Conservation (phyloP, 2,888 invertebrate species). For the Mantis religiosa region DNA sequence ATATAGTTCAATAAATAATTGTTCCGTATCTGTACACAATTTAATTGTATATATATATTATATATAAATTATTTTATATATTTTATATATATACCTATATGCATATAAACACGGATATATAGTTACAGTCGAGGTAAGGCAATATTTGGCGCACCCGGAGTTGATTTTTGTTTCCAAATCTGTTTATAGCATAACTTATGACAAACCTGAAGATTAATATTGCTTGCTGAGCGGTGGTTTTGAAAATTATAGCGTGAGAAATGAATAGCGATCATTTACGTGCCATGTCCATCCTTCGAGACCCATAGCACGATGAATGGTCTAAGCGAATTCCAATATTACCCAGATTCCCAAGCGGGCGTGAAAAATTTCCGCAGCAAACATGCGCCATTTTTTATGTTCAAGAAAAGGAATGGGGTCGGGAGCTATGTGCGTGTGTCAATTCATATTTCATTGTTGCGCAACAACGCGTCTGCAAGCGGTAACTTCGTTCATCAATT, state of each 20-base stretch:
- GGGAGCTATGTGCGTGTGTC: neutral
- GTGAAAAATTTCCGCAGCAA: neutral
- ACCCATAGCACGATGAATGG: neutral
- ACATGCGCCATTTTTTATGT: neutral
- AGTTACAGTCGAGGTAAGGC: too few relatives aligned
- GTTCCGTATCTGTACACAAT: too few relatives aligned
- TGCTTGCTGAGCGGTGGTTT: neutral
- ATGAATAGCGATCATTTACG: neutral
- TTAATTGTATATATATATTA: too few relatives aligned
- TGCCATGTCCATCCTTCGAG: neutral
- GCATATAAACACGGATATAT: too few relatives aligned
- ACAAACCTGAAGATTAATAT: neutral
- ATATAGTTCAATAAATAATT: too few relatives aligned
- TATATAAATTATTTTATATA: too few relatives aligned
- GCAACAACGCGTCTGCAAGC: neutral
- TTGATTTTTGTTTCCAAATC: too few relatives aligned
- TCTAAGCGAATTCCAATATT: neutral
- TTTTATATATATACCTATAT: too few relatives aligned
- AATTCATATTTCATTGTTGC: conserved; percentile 8
- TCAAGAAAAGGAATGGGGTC: neutral
- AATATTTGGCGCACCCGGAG: too few relatives aligned
- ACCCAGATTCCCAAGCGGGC: neutral
- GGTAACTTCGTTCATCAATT: neutral
- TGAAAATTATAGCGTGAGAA: neutral
- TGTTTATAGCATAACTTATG: too few relatives aligned